phyloP scores from a whole-genome alignment of 2,888 invertebrate genomes.

The Toxonevra muliebris region DNA sequence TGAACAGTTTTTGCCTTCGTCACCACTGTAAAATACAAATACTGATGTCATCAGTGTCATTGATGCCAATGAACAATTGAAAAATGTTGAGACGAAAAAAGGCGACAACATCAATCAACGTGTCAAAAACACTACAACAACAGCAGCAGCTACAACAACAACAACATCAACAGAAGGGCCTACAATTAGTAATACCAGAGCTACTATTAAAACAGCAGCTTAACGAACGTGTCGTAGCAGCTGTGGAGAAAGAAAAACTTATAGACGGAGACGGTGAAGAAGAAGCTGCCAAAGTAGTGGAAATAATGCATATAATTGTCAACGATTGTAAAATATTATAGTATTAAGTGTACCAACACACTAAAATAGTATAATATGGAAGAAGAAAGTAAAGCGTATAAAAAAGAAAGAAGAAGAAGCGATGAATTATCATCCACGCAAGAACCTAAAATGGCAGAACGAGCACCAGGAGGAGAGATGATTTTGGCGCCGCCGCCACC shows the following conservation, averaged over 20 bases:
- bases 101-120: conserved; percentile 39
- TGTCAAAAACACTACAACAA: conserved; percentile 25
- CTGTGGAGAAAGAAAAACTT: too few species aligned
- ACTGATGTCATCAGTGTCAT: conserved; percentile 8
- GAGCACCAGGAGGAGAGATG: too few species aligned
- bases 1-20: not conserved
- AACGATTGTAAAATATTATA: conserved; percentile 35
- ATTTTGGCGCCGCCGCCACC: too few species aligned
- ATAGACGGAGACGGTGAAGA: not conserved
- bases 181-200: too few species aligned
- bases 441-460: too few species aligned
- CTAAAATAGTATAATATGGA: conserved; percentile 10
- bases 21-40: not conserved
- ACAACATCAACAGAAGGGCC: conserved; percentile 13
- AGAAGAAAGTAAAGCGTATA: not conserved
- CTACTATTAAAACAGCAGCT: too few species aligned
- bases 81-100: conserved; percentile 37
- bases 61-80: conserved; percentile 42
- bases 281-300: not conserved
- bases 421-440: too few species aligned
- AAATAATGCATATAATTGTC: conserved; percentile 51
- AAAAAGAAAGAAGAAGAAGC: too few species aligned
- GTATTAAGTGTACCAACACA: conserved; percentile 26
- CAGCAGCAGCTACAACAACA: not conserved
- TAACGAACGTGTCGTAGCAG: too few species aligned